These are phyloP conservation scores for Drosophila pseudoobscura DNA, from an alignment of 1,140 invertebrate species.

Conservation along the genomic window DNA sequence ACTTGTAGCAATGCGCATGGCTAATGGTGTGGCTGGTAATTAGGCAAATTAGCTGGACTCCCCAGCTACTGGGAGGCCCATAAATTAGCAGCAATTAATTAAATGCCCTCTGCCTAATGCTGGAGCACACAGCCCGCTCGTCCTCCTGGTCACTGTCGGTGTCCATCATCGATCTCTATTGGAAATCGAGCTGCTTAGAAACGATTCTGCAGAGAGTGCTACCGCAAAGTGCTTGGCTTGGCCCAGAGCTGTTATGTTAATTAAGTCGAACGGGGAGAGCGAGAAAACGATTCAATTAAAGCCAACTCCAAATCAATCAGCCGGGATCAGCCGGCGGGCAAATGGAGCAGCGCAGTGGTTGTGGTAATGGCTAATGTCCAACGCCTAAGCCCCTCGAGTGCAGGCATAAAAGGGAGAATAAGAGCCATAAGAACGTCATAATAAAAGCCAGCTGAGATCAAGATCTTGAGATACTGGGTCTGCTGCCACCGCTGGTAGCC, in stretches of 20 bases:
- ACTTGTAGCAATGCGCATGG: conserved; percentile 24
- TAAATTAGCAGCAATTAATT: conserved; percentile 67
- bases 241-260: conserved; percentile 60
- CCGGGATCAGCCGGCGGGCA: conserved; percentile 32
- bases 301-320: conserved; percentile 71
- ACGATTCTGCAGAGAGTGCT: neutral
- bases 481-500: conserved; percentile 6
- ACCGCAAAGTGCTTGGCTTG: conserved; percentile 1
- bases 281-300: conserved; percentile 74
- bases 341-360: conserved; percentile 17
- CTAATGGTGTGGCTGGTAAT: conserved; percentile 72
- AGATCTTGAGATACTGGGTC: conserved; percentile 33
- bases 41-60: conserved; percentile 71
- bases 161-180: conserved; percentile 22
- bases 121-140: conserved; percentile 35
- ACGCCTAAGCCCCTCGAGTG: conserved; percentile 34
- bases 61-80: conserved; percentile 36
- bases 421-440: conserved; percentile 35
- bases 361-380: conserved; percentile 38
- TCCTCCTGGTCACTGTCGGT: conserved; percentile 8
- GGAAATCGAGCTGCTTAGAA: conserved; percentile 17
- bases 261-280: conserved; percentile 36
- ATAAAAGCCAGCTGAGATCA: conserved; percentile 59
- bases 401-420: neutral
- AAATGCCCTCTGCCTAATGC: conserved; percentile 38